Evolutionary conservation across 92 coral and sea anemone genomes (phyloP).

Genomic region (Hydrozoanthus gracilis): DNA sequence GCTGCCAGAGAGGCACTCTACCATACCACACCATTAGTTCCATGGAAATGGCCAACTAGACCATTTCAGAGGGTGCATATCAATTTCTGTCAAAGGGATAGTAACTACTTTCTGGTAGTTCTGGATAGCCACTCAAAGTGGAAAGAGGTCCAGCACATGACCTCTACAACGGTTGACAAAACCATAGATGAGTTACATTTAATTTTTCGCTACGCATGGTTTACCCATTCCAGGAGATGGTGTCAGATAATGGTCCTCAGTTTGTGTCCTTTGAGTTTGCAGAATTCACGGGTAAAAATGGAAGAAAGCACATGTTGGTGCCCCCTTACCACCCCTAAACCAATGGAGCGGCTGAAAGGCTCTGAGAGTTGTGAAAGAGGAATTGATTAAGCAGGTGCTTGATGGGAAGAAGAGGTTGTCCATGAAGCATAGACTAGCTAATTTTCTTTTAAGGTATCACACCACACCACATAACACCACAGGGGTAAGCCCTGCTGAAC

Average conservation of each 20-base stretch:
- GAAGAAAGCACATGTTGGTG: conserved; percentile 27
- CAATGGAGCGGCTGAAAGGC: conserved; percentile 56
- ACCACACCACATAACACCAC: conserved; percentile 33
- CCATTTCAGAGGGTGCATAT: conserved; percentile 67
- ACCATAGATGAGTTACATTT: conserved; percentile 35
- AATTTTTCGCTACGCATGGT: conserved; percentile 43
- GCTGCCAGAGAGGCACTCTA: too few relatives aligned
- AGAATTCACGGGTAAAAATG: conserved; percentile 29
- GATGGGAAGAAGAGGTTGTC: conserved; percentile 31
- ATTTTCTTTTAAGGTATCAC: conserved; percentile 48
- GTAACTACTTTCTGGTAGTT: conserved; percentile 34
- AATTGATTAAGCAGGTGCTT: conserved; percentile 45
- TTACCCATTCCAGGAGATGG: conserved; percentile 20
- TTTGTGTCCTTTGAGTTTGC: conserved; percentile 34
- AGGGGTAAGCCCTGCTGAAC: conserved; percentile 15
- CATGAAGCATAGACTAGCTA: conserved; percentile 50
- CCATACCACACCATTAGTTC: too few relatives aligned
- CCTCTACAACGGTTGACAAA: not conserved
- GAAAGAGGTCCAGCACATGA: conserved; percentile 38
- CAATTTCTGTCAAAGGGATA: conserved; percentile 45
- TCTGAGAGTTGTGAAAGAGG: conserved; percentile 45
- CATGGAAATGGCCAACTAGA: conserved; percentile 57
- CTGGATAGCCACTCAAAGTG: conserved; percentile 38
- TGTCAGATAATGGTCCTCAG: conserved; percentile 47
- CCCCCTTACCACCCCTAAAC: conserved; percentile 52